Percentiles rank a stretch among this genome's conserved stretches.
These are phyloP conservation scores for Eretmochelys imbricata DNA, from an alignment of 2,113 vertebrate genomes.

Conservation along the genomic window DNA sequence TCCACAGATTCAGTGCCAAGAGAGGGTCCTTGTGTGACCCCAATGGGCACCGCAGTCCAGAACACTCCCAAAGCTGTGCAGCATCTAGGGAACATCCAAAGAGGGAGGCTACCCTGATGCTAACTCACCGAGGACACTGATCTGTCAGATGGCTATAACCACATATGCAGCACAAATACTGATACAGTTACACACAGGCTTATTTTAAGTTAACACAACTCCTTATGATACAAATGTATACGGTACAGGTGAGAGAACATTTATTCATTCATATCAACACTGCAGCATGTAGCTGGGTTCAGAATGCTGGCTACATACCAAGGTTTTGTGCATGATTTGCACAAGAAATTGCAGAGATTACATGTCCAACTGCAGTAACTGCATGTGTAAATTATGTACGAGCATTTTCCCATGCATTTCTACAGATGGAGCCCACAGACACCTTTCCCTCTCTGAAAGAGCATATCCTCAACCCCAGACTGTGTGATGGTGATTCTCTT, in stretches of 20 bases:
- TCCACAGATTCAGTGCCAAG: neutral
- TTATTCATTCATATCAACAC: neutral
- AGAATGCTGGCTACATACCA: neutral
- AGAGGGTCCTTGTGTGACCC: neutral
- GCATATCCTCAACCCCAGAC: neutral
- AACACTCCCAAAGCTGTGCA: neutral
- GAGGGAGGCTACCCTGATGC: neutral
- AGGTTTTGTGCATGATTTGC: neutral
- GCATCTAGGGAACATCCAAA: neutral
- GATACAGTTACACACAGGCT: neutral
- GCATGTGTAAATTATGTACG: neutral
- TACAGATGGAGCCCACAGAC: neutral
- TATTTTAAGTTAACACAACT: neutral
- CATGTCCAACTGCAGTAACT: neutral
- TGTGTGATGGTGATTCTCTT: constrained; percentile 12
- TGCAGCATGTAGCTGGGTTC: neutral
- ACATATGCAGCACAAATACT: neutral
- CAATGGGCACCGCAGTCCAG: neutral
- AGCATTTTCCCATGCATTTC: neutral
- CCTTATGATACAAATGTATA: neutral
- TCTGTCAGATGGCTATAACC: accelerated
- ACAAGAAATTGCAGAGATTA: neutral
- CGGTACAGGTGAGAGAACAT: neutral
- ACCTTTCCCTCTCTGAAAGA: neutral
- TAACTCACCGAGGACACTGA: neutral